phyloP scores from a whole-genome alignment of 2,113 vertebrate genomes.

The Nymphicus hollandicus region DNA sequence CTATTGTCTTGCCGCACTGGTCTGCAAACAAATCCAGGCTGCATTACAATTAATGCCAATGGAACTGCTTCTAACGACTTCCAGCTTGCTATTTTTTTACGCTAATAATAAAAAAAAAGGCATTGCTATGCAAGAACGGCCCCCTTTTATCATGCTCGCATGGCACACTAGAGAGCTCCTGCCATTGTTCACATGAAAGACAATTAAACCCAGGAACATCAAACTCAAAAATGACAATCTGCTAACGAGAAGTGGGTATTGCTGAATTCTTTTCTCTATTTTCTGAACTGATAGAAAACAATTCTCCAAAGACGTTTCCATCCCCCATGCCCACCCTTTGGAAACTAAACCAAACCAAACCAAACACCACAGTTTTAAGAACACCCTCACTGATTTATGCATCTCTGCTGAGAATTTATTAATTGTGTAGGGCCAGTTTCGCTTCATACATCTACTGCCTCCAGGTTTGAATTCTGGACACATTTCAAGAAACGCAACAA shows the following conservation, averaged over 20 bases:
- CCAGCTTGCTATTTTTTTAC: conserved; percentile 92
- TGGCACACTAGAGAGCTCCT: conserved; percentile 82
- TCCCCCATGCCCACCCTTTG: conserved; percentile 59
- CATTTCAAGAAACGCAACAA: conserved; percentile 73
- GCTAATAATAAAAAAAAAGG: conserved; percentile 90
- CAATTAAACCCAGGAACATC: conserved; percentile 91
- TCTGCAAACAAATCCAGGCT: conserved; percentile 83
- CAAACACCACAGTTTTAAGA: conserved; percentile 52
- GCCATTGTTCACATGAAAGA: conserved; percentile 93
- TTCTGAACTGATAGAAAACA: conserved; percentile 81
- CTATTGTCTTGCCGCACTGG: conserved; percentile 82
- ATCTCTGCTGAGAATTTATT: conserved; percentile 82
- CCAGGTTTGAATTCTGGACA: conserved; percentile 76
- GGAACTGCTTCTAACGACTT: conserved; percentile 87
- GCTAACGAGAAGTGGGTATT: conserved; percentile 82
- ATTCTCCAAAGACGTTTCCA: conserved; percentile 77
- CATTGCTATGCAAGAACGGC: conserved; percentile 87
- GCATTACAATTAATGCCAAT: conserved; percentile 80
- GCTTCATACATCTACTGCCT: conserved; percentile 58
- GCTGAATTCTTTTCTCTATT: conserved; percentile 75
- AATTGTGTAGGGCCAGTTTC: conserved; percentile 78
- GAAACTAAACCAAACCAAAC: neutral
- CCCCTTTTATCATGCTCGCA: conserved; percentile 78
- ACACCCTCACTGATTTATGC: conserved; percentile 79
- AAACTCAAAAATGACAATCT: conserved; percentile 90